Conservation (phyloP, 2,113 vertebrate genomes). For the Dicaeum eximium region DNA sequence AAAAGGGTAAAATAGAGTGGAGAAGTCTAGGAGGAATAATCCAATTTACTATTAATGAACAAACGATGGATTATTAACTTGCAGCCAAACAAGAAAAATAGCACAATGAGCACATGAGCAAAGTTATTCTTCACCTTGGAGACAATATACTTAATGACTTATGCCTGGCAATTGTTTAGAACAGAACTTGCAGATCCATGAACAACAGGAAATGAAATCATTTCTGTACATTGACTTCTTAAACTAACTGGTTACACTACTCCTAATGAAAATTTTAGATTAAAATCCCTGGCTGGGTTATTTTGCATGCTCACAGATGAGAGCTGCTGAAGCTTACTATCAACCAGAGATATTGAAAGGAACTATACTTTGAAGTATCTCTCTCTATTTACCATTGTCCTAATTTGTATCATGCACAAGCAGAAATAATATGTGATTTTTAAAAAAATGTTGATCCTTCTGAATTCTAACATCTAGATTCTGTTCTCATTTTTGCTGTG, state of each 20-base stretch:
- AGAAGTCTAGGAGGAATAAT: not conserved
- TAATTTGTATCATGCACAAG: not conserved
- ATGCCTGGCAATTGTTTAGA: not conserved
- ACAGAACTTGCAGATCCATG: not conserved
- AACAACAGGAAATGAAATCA: not conserved
- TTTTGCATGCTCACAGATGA: not conserved
- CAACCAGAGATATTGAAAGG: not conserved
- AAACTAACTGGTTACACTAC: not conserved
- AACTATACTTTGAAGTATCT: not conserved
- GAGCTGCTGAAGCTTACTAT: not conserved
- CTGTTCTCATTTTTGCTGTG: not conserved
- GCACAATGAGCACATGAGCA: not conserved
- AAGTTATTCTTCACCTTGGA: not conserved
- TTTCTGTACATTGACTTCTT: not conserved
- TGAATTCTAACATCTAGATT: not conserved
- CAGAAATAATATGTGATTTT: not conserved
- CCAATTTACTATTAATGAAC: not conserved
- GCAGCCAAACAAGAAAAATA: not conserved
- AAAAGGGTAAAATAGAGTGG: not conserved
- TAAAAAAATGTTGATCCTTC: not conserved
- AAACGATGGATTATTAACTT: not conserved
- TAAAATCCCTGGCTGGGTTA: not conserved
- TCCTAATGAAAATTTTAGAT: not conserved
- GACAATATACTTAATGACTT: not conserved
- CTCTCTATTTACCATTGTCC: not conserved